Conservation (phyloP, 2,113 vertebrate genomes). For the Pardalotus punctatus region DNA sequence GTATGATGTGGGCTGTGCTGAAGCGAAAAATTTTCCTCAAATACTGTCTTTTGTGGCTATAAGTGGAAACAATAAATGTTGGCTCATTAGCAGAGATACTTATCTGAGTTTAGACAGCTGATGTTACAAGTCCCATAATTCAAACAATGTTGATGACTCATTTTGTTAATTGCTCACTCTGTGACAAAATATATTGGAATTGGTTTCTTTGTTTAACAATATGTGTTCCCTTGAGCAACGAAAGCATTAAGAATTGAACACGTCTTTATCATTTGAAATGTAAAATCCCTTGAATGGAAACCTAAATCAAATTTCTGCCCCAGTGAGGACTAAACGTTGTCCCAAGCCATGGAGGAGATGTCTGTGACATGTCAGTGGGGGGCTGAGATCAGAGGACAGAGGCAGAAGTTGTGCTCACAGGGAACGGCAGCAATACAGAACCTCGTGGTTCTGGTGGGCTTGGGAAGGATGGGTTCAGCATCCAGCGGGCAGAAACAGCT, state of each 20-base stretch:
- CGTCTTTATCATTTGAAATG: not conserved
- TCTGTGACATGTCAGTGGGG: not conserved
- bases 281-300: not conserved
- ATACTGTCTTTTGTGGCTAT: not conserved
- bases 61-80: conserved; percentile 23
- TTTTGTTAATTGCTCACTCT: conserved; percentile 23
- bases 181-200: conserved; percentile 25
- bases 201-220: not conserved
- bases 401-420: not conserved
- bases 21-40: not conserved
- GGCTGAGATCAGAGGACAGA: not conserved
- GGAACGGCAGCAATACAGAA: not conserved
- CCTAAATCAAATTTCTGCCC: not conserved
- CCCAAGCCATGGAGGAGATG: not conserved
- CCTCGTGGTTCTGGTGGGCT: not conserved
- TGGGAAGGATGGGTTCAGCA: not conserved
- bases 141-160: conserved; percentile 7
- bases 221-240: not conserved
- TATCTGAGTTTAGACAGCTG: conserved; percentile 8
- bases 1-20: not conserved
- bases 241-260: not conserved
- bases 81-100: not conserved
- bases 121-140: conserved; percentile 8
- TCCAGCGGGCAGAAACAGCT: not conserved
- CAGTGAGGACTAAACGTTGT: not conserved